Base-by-base conservation (phyloP, 2,888 invertebrate species). In the Drosophila pullipes region DNA sequence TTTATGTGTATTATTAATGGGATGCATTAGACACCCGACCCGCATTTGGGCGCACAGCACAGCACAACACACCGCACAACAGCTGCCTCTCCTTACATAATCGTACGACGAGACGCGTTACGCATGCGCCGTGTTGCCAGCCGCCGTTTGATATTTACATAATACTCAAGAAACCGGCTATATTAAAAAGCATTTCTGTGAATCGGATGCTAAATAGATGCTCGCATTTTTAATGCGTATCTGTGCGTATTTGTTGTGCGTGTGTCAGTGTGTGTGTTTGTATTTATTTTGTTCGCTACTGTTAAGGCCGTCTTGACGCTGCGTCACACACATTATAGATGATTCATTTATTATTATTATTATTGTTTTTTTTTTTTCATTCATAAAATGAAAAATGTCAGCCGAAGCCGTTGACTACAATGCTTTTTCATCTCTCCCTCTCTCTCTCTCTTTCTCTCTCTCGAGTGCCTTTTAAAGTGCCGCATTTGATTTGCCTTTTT, bases 311-410 rank as follows among this genome's bases (percentile, higher is more conserved):
- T 9, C 22, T 47, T 47, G 47, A 57, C 65, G 61, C 81, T 78
- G 66, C 78, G 88, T 86, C 83, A 87, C 78, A 69, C 83, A 87
- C 75, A 62, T 66, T 82, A 82, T 62, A 80, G 84, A 85, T 85
- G 85, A 85, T 61, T 81, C 83, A 74, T 81, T 76, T 81, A 76
- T 76, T 81, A 66, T 77, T 76, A 54, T 66, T 52, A 59, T 75
- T 57, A 4, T 75, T 53, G 9, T 13, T 71, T 61, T 28, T 73
- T 66, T 28, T 76, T 69, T 73, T 83, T 84, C 83, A 83, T 83
- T 83, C 83, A 83, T 86, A 86, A 84, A 86, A 72, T 79, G 49
- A 83, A 69, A 78, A 72, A 86, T 77, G 82, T 86, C 74, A 63
- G 69, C 59, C 63, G 47, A 60, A 52, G 41, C 53, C 25, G 60